Conservation (phyloP, 1,140 invertebrate species). For the Cardiocondyla obscurior region DNA sequence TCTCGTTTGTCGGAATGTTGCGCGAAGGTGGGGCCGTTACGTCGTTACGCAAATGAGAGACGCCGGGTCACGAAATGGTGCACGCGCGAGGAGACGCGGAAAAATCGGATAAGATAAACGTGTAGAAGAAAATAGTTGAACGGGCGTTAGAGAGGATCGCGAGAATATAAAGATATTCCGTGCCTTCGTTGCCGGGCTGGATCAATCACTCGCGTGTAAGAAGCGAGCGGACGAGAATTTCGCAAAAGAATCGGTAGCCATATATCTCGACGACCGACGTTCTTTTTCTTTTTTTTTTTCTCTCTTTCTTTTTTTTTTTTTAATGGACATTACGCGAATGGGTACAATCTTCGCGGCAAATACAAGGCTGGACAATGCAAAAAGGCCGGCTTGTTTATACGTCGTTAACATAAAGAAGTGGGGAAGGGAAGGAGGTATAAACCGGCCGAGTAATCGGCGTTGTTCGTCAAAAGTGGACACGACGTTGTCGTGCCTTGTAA, state of each 20-base stretch:
- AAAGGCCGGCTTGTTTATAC: slow-evolving; percentile 34
- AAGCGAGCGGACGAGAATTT: not conserved
- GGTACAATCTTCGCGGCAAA: slow-evolving; percentile 11
- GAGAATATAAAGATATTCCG: not conserved
- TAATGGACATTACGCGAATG: not conserved
- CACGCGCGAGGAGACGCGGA: too few relatives aligned
- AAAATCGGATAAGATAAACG: too few relatives aligned
- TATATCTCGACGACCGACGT: not conserved
- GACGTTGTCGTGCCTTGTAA: slow-evolving; percentile 15
- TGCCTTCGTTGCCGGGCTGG: not conserved
- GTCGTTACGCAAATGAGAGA: slow-evolving; percentile 1
- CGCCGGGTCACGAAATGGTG: too few relatives aligned
- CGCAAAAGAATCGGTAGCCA: not conserved
- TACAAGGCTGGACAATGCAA: not conserved
- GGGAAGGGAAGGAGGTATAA: not conserved
- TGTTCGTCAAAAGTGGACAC: slow-evolving; percentile 63
- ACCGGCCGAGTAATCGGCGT: slow-evolving; percentile 43
- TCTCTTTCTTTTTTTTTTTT: too few relatives aligned
- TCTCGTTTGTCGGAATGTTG: not conserved
- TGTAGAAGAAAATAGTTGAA: too few relatives aligned
- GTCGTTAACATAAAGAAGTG: slow-evolving; percentile 32
- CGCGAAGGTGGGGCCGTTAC: too few relatives aligned
- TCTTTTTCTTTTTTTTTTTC: too few relatives aligned
- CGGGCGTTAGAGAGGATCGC: not conserved
- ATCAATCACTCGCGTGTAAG: not conserved